Percentiles rank a stretch among this genome's conserved stretches.
Conservation (phyloP, 35 echinoderm and acorn worm genomes). For the Chiridota heheva region DNA sequence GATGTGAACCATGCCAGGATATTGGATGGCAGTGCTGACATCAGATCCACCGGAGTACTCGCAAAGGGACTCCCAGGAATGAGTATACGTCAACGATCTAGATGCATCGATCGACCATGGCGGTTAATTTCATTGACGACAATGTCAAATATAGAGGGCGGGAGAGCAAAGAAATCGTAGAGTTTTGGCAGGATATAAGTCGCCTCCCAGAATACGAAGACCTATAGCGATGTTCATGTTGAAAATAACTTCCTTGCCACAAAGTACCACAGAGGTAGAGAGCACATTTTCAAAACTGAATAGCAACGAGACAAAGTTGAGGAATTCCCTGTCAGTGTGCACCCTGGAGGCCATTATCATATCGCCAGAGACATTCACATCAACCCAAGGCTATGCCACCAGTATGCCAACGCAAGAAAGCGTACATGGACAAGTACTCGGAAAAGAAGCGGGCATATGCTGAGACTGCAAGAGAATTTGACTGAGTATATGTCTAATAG, state of each 20-base stretch:
- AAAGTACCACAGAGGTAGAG: conserved; percentile 41
- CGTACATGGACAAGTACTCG: conserved; percentile 14
- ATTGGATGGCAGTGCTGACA: conserved; percentile 1
- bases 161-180: conserved; percentile 1
- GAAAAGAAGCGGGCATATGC: conserved; percentile 1
- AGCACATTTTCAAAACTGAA: conserved; percentile 27
- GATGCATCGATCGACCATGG: conserved; percentile 48
- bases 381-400: not conserved
- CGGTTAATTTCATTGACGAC: conserved; percentile 13
- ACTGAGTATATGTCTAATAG: too few species aligned
- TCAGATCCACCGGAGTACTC: conserved; percentile 16
- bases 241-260: too few species aligned
- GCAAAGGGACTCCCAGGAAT: conserved; percentile 13
- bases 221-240: too few species aligned
- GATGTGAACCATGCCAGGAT: conserved; percentile 27
- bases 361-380: not conserved
- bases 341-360: conserved; percentile 38
- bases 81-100: not conserved
- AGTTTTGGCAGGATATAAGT: conserved; percentile 26
- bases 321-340: conserved; percentile 17
- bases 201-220: too few species aligned
- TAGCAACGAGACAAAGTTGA: conserved; percentile 37
- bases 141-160: not conserved
- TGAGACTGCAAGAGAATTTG: too few species aligned
- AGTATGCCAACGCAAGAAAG: conserved; percentile 18